Base-by-base conservation (phyloP, 2,797 vertebrate genomes). In the Eupleurogrammus muticus region DNA sequence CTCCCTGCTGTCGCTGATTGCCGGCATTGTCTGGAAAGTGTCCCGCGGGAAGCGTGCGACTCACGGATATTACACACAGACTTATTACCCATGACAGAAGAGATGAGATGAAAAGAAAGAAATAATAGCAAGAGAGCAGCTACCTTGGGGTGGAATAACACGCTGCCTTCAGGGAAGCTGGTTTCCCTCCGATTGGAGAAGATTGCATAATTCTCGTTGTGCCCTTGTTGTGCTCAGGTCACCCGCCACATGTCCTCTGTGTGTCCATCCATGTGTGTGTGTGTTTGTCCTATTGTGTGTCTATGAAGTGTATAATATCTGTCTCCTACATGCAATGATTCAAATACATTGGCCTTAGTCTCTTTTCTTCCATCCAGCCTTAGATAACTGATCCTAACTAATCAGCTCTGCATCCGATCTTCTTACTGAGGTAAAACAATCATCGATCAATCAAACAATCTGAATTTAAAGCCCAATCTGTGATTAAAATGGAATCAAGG, bases 81-180 rank as follows among this genome's bases (percentile, higher is more conserved):
- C 75, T 79, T 90, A 85, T 90, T 84, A 80, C 79, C 84, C 86
- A 85, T 79, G 80, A 89, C 81, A 82, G 76, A 84, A 84, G 80
- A 82, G 88, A 87, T 72, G 61, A 85, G 81, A 90, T 87, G 77
- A 89, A 87, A 87, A 88, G 84, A 80, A 67, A 76, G 72, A 80
- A 83, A 84, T 86, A 88, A 89, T 80, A 72, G 79, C 44, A 10
- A 86, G 70, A 82, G 79, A 86, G 82, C 75, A 40, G 58, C 63
- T 66, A 76, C 82, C 80, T 82, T 54, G 0, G 75, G 82, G 69
- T 75, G 62, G 79, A 84, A 76, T 75, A 77, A 83, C 79, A 79
- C 69, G 46, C 32, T 60, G 73, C 79, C 85, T 70, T 52, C 65
- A 77, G 72, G 75, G 74, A 82, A 62, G 53, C 83, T 73, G 73